Evolutionary conservation across 1,140 invertebrate genomes (phyloP).

Genomic region (Lithobius niger): DNA sequence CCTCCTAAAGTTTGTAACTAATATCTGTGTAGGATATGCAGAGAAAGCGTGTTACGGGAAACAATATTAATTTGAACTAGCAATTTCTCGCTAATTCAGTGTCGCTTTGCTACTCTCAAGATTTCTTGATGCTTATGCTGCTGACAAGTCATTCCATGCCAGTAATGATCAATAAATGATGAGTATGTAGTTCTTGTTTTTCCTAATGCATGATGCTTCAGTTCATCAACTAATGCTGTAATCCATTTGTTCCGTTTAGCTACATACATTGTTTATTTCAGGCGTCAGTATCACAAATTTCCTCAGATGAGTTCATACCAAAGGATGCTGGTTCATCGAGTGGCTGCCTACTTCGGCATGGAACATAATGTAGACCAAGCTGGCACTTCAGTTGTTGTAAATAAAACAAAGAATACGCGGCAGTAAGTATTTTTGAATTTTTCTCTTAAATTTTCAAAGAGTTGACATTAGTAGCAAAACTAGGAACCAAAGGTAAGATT

Average conservation of each 20-base stretch:
- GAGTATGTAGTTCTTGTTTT: neutral
- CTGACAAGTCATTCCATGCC: too few species aligned
- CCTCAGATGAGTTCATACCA: slow-evolving; percentile 86
- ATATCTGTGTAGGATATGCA: too few species aligned
- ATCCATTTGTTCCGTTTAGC: neutral
- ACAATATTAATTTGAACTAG: too few species aligned
- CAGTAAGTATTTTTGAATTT: slow-evolving; percentile 34
- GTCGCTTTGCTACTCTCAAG: too few species aligned
- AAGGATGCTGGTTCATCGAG: slow-evolving; percentile 84
- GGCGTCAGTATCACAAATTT: slow-evolving; percentile 59
- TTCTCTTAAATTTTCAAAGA: slow-evolving; percentile 8
- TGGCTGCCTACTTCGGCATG: slow-evolving; percentile 82
- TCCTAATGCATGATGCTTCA: neutral
- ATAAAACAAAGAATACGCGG: slow-evolving; percentile 57
- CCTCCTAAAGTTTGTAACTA: too few species aligned
- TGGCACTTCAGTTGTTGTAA: slow-evolving; percentile 71
- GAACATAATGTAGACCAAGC: slow-evolving; percentile 84
- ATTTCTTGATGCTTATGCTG: too few species aligned
- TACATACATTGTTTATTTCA: slow-evolving; percentile 17
- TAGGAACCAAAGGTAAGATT: too few species aligned
- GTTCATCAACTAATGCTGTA: neutral
- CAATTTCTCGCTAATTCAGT: too few species aligned
- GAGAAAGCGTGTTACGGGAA: too few species aligned
- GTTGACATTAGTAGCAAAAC: too few species aligned
- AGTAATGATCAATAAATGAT: too few species aligned